Evolutionary conservation across 2,888 invertebrate genomes (phyloP).

Genomic region (Trissolcus japonicus): DNA sequence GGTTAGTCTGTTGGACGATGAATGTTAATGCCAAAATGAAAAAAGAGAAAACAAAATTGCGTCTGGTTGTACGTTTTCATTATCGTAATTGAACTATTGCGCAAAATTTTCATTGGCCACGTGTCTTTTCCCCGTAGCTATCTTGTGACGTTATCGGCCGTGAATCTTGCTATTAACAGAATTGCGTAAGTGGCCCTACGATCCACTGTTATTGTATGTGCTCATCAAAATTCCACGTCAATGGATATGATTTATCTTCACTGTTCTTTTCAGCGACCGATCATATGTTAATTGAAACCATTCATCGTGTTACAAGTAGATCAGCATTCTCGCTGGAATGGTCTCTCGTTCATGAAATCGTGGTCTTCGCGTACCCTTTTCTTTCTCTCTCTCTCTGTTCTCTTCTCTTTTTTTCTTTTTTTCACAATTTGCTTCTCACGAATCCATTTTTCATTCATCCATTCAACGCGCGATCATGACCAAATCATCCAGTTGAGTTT

Average conservation of each 20-base stretch:
- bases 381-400: not conserved
- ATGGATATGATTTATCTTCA: conserved; percentile 61
- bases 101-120: conserved; percentile 68
- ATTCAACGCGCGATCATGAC: too few relatives aligned
- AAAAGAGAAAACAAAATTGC: not conserved
- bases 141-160: conserved; percentile 94
- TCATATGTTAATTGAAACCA: conserved; percentile 21
- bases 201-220: conserved; percentile 74
- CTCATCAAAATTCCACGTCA: conserved; percentile 61
- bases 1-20: not conserved
- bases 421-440: too few relatives aligned
- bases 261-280: conserved; percentile 13
- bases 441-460: too few relatives aligned
- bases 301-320: conserved; percentile 65
- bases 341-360: conserved; percentile 19
- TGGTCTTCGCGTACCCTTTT: conserved; percentile 3
- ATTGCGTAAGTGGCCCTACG: conserved; percentile 88
- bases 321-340: conserved; percentile 5
- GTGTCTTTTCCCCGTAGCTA: conserved; percentile 83
- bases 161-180: conserved; percentile 94
- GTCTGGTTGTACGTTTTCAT: not conserved
- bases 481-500: too few relatives aligned
- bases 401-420: too few relatives aligned
- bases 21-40: not conserved
- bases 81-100: conserved; percentile 2